These are phyloP conservation scores for Nycticorax nycticorax DNA, from an alignment of 2,113 vertebrate species.

Conservation along the genomic window DNA sequence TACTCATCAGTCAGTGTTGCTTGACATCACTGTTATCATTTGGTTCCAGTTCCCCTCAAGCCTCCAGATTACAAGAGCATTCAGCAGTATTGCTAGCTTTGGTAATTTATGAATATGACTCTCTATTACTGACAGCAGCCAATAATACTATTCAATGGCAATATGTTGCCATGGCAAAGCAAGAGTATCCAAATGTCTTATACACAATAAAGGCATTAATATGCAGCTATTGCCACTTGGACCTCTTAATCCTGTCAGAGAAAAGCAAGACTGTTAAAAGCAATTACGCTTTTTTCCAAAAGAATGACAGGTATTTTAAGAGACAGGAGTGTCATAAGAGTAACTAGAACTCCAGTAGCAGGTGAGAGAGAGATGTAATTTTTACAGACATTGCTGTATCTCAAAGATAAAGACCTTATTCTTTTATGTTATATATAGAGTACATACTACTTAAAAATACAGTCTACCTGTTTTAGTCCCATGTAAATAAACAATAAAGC, in stretches of 20 bases:
- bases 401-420: not conserved
- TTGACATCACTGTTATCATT: not conserved
- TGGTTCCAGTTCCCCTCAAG: not conserved
- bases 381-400: not conserved
- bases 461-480: not conserved
- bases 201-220: slow-evolving; percentile 14
- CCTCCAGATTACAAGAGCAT: not conserved
- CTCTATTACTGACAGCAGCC: slow-evolving; percentile 41
- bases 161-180: slow-evolving; percentile 51
- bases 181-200: slow-evolving; percentile 22
- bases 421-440: not conserved
- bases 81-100: not conserved
- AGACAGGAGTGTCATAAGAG: not conserved
- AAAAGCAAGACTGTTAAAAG: not conserved
- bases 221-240: not conserved
- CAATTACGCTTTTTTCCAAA: not conserved
- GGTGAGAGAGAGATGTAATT: not conserved
- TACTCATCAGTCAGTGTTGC: not conserved
- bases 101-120: not conserved
- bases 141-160: slow-evolving; percentile 12
- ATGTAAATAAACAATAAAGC: not conserved
- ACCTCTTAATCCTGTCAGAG: slow-evolving; percentile 5
- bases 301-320: not conserved
- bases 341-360: not conserved
- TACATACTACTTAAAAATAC: not conserved